A percentile compares a stretch with the other conserved stretches of the same genome.
Evolutionary conservation across 1,140 invertebrate genomes (phyloP).

Genomic region (Drosophila sucinea): DNA sequence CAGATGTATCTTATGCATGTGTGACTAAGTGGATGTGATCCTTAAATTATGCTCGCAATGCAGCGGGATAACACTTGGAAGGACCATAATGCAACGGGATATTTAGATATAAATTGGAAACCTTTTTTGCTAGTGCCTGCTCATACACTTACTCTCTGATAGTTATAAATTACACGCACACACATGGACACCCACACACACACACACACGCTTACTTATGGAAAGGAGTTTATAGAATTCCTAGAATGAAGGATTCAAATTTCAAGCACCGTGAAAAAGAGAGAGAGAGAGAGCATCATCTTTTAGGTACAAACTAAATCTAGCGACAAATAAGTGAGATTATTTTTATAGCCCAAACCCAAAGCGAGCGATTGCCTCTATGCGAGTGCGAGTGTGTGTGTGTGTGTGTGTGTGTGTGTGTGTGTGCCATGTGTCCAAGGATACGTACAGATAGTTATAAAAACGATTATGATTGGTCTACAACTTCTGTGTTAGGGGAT

Average conservation of each 20-base stretch:
- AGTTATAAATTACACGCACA: slow-evolving; percentile 71
- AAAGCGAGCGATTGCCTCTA: neutral
- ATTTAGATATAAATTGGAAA: slow-evolving; percentile 53
- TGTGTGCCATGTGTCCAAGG: slow-evolving; percentile 39
- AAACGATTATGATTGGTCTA: slow-evolving; percentile 81
- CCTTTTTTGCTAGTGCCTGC: slow-evolving; percentile 48
- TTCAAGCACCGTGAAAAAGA: slow-evolving; percentile 53
- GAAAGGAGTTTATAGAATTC: slow-evolving; percentile 61
- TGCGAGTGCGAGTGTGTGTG: slow-evolving; percentile 8
- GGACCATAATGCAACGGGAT: slow-evolving; percentile 59
- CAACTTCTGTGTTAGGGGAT: slow-evolving; percentile 51
- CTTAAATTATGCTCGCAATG: slow-evolving; percentile 54
- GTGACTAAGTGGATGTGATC: slow-evolving; percentile 50
- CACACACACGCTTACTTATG: slow-evolving; percentile 26
- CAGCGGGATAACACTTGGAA: slow-evolving; percentile 42
- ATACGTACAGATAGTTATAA: slow-evolving; percentile 60
- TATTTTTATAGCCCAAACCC: slow-evolving; percentile 76
- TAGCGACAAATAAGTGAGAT: slow-evolving; percentile 80
- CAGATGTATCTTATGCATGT: slow-evolving; percentile 36
- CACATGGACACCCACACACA: slow-evolving; percentile 30
- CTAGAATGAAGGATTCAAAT: slow-evolving; percentile 80
- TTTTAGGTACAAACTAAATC: slow-evolving; percentile 50
- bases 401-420: slow-evolving; percentile 41
- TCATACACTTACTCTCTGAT: slow-evolving; percentile 50
- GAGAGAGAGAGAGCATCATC: slow-evolving; percentile 9